phyloP scores from a whole-genome alignment of 2,797 vertebrate genomes.

The Sebastes oblongus region DNA sequence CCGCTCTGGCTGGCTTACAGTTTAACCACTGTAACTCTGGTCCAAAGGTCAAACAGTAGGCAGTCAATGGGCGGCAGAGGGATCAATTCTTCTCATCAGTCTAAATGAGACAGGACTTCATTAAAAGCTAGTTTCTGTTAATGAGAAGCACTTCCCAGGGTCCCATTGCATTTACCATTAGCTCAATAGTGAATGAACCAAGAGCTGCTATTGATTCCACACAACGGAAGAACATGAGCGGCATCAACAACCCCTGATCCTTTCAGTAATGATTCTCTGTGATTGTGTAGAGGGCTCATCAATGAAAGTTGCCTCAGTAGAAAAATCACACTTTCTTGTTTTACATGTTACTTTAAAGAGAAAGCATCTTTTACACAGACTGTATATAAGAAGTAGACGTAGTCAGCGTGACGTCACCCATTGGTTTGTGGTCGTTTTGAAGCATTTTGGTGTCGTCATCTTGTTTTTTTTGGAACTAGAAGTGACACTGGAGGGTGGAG shows the following conservation, averaged over 20 bases:
- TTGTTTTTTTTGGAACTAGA: no score
- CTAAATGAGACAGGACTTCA: conserved; percentile 75
- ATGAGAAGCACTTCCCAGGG: conserved; percentile 60
- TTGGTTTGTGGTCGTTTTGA: no score
- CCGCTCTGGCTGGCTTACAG: conserved; percentile 39
- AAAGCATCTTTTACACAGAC: no score
- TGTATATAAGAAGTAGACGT: no score
- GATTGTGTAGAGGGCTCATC: neutral
- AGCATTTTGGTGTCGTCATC: no score
- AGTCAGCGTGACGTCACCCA: no score
- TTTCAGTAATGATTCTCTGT: conserved; percentile 27
- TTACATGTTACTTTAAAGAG: no score
- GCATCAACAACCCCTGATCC: conserved; percentile 32
- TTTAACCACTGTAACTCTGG: conserved; percentile 55
- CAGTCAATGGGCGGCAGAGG: conserved; percentile 35
- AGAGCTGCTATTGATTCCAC: conserved; percentile 64
- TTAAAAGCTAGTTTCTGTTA: conserved; percentile 76
- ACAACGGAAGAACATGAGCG: conserved; percentile 18
- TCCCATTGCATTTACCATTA: conserved; percentile 54
- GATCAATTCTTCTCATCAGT: conserved; percentile 72
- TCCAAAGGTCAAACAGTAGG: conserved; percentile 65
- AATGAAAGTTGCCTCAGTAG: neutral
- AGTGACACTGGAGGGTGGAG: no score
- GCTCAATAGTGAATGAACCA: conserved; percentile 45
- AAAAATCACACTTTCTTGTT: neutral